Percentiles rank a stretch among this genome's conserved stretches.
Conservation (phyloP, 2,888 invertebrate species). For the Neuroscelio doddi region DNA sequence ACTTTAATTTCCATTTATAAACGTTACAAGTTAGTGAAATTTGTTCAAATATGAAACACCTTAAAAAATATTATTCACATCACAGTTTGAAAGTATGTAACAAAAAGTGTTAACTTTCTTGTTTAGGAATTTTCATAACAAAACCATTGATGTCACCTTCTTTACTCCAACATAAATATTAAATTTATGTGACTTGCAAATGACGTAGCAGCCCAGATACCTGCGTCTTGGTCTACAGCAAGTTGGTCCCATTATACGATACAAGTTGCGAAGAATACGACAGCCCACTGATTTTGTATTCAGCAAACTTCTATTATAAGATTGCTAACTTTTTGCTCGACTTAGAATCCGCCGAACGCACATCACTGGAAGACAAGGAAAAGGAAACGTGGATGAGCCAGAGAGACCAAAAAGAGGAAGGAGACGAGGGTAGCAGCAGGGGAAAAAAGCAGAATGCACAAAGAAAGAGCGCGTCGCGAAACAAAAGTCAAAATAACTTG, state of each 20-base stretch:
- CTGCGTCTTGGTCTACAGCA: slow-evolving; percentile 24
- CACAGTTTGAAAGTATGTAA: no score
- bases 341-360: slow-evolving; percentile 34
- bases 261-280: slow-evolving; percentile 55
- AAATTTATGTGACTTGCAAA: slow-evolving; percentile 7
- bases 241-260: slow-evolving; percentile 57
- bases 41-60: no score
- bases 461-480: slow-evolving; percentile 40
- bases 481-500: slow-evolving; percentile 68
- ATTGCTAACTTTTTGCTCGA: slow-evolving; percentile 59
- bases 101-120: no score
- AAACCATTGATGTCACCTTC: no score
- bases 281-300: slow-evolving; percentile 62
- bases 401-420: slow-evolving; percentile 8
- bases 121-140: no score
- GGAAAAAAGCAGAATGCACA: slow-evolving; percentile 30
- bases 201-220: neutral
- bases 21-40: no score
- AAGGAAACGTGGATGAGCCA: slow-evolving; percentile 22
- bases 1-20: no score
- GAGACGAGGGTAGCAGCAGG: slow-evolving; percentile 25
- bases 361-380: slow-evolving; percentile 1
- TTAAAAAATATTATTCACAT: no score
- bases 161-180: neutral
- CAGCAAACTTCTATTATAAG: slow-evolving; percentile 65